Conservation (phyloP, 1,140 invertebrate genomes). For the Drosophila nasuta region DNA sequence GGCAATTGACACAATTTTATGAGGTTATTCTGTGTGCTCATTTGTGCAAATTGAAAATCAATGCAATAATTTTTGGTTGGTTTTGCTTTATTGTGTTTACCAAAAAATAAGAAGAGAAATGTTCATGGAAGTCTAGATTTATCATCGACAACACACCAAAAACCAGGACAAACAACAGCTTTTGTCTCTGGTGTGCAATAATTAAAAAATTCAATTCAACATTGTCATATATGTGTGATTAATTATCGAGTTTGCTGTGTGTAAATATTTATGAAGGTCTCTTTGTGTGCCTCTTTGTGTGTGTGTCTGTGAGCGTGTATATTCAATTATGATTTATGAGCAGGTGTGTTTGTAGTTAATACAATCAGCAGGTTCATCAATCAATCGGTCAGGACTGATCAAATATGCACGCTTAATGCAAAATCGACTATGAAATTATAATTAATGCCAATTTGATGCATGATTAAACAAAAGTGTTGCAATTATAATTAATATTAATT, state of each 20-base stretch:
- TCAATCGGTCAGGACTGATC: conserved; percentile 21
- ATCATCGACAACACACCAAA: neutral
- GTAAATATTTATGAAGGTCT: conserved; percentile 62
- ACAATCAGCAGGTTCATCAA: conserved; percentile 21
- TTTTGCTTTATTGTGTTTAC: neutral
- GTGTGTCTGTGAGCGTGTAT: conserved; percentile 31
- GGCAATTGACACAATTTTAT: conserved; percentile 21
- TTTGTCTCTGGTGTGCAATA: conserved; percentile 42
- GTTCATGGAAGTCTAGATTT: neutral
- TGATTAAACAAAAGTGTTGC: conserved; percentile 56
- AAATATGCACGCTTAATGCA: conserved; percentile 37
- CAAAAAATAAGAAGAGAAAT: neutral
- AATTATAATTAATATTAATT: conserved; percentile 38
- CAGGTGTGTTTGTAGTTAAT: conserved; percentile 31
- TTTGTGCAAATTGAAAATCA: conserved; percentile 51
- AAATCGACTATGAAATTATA: conserved; percentile 62
- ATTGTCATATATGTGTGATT: conserved; percentile 48
- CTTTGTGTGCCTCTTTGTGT: conserved; percentile 21
- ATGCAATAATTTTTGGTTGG: conserved; percentile 32
- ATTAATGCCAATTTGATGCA: conserved; percentile 54
- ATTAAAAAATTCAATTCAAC: conserved; percentile 30
- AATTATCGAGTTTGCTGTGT: conserved; percentile 46
- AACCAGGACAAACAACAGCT: neutral
- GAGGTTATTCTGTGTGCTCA: conserved; percentile 12
- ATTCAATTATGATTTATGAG: conserved; percentile 73